A percentile compares a stretch with the other conserved stretches of the same genome.
These are phyloP conservation scores for Anhinga rufa DNA, from an alignment of 2,113 vertebrate genomes.

Conservation along the genomic window DNA sequence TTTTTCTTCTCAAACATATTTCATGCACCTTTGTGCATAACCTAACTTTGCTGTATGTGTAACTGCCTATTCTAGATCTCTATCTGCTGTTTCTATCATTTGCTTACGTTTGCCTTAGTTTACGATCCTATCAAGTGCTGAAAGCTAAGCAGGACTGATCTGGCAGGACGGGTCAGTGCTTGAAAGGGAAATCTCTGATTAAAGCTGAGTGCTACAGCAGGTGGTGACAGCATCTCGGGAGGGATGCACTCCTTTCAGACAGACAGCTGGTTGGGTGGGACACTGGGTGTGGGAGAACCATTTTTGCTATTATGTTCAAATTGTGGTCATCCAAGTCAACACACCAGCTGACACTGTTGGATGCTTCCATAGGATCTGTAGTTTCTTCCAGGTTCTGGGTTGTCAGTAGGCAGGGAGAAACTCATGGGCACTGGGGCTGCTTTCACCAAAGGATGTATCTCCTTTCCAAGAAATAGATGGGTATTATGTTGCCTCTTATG, in stretches of 20 bases:
- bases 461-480: neutral
- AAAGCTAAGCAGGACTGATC: slow-evolving; percentile 22
- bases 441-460: neutral
- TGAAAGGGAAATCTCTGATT: slow-evolving; percentile 11
- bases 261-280: neutral
- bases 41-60: neutral
- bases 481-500: neutral
- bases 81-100: neutral
- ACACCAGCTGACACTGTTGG: too few relatives aligned
- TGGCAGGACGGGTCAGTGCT: fast-evolving
- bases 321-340: neutral
- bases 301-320: neutral
- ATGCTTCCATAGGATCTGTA: neutral
- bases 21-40: slow-evolving; percentile 53
- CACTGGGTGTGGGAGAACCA: fast-evolving
- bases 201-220: neutral
- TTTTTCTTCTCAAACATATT: slow-evolving; percentile 38
- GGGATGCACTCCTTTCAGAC: neutral
- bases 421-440: neutral
- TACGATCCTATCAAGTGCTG: slow-evolving; percentile 20
- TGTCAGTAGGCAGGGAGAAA: neutral
- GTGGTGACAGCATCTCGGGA: neutral
- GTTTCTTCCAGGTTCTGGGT: neutral
- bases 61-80: slow-evolving; percentile 27
- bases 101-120: neutral